These are phyloP conservation scores for Ethmia dodecea DNA, from an alignment of 2,888 invertebrate species.

Conservation along the genomic window DNA sequence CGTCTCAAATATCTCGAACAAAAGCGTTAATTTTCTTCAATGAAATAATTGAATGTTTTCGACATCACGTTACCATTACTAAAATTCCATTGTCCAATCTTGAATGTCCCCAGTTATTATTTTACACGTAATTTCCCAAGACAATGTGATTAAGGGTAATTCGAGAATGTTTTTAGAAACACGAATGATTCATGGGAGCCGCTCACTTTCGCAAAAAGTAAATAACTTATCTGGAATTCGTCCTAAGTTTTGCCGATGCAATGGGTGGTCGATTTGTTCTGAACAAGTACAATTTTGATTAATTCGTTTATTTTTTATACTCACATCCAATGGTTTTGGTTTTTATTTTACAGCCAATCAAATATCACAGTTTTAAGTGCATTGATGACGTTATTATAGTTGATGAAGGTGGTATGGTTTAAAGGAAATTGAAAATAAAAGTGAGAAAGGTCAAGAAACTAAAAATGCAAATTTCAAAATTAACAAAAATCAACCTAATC, in stretches of 20 bases:
- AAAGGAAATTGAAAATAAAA: constrained; percentile 30
- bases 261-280: too few relatives aligned
- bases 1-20: constrained; percentile 58
- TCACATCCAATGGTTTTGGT: too few relatives aligned
- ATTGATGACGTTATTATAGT: constrained; percentile 21
- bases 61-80: constrained; percentile 64
- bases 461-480: constrained; percentile 12
- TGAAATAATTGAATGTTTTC: constrained; percentile 58
- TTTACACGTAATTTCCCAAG: constrained; percentile 56
- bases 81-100: constrained; percentile 69
- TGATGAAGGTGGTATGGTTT: constrained; percentile 26
- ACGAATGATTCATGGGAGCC: constrained; percentile 63
- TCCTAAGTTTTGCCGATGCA: constrained; percentile 6
- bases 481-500: constrained; percentile 41
- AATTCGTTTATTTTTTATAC: too few relatives aligned
- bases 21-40: constrained; percentile 64
- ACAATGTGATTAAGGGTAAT: constrained; percentile 65
- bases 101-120: constrained; percentile 48
- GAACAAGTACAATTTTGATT: too few relatives aligned
- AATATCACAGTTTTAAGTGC: constrained; percentile 22
- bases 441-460: constrained; percentile 32
- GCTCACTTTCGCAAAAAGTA: constrained; percentile 38
- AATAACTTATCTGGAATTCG: constrained; percentile 16
- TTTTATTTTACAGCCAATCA: constrained; percentile 55
- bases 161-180: constrained; percentile 69